Conservation (phyloP, 2,888 invertebrate species). For the Zygothrica quintamaculata region DNA sequence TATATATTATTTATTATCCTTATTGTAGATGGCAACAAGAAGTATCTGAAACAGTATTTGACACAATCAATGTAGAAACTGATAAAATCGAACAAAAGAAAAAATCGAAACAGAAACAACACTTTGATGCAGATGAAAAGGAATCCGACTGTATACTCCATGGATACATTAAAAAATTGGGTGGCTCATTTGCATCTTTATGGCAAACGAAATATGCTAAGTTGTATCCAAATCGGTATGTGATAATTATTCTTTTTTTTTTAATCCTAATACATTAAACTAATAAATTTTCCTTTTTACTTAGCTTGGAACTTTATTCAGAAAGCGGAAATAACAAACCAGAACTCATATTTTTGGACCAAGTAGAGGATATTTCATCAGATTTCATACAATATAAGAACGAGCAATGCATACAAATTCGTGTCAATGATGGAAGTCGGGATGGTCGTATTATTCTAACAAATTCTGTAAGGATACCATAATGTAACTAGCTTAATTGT, state of each 20-base stretch:
- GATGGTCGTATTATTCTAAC: conserved; percentile 98
- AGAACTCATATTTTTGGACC: conserved; percentile 98
- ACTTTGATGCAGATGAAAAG: conserved; percentile 97
- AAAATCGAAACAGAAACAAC: conserved; percentile 96
- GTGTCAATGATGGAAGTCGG: conserved; percentile 95
- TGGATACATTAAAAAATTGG: conserved; percentile 99
- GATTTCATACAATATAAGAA: conserved; percentile 98
- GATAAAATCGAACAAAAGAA: conserved; percentile 98
- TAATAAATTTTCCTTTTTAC: too few species aligned
- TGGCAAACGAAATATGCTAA: conserved; percentile 99
- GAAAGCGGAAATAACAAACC: conserved; percentile 95
- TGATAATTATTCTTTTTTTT: conserved; percentile 1
- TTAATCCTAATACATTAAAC: too few species aligned
- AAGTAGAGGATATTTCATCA: conserved; percentile 97
- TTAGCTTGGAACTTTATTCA: conserved; percentile 94
- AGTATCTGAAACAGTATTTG: conserved; percentile 99
- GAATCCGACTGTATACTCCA: conserved; percentile 99
- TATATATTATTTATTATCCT: background rate
- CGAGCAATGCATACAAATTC: conserved; percentile 98
- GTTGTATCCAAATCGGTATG: conserved; percentile 92
- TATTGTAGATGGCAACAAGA: conserved; percentile 94
- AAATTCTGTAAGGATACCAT: conserved; percentile 91
- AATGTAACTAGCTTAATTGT: background rate
- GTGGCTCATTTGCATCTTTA: conserved; percentile 98
- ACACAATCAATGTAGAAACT: conserved; percentile 98